phyloP scores from a whole-genome alignment of 2,888 invertebrate species.

The Drosophila multiciliata region DNA sequence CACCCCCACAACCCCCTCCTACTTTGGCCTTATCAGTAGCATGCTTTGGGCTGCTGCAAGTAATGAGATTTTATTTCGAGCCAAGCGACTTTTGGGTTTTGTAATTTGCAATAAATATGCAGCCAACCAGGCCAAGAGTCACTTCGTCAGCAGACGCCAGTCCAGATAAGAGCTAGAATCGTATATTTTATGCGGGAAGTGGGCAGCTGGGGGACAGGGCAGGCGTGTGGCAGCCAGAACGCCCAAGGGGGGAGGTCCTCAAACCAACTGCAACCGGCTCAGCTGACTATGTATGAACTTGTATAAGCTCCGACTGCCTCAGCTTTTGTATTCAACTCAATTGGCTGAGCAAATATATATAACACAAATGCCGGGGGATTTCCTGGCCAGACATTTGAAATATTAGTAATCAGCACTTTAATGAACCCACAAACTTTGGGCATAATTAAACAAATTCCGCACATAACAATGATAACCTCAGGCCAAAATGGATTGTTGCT shows the following conservation, averaged over 20 bases:
- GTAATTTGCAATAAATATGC: slow-evolving; percentile 79
- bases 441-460: slow-evolving; percentile 50
- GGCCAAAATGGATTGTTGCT: slow-evolving; percentile 9
- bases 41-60: slow-evolving; percentile 67
- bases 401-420: slow-evolving; percentile 48
- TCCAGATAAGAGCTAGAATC: slow-evolving; percentile 32
- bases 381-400: slow-evolving; percentile 18
- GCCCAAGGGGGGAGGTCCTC: slow-evolving; percentile 22
- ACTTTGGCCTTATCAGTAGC: slow-evolving; percentile 60
- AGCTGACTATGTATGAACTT: slow-evolving; percentile 7
- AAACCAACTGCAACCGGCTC: slow-evolving; percentile 8
- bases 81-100: slow-evolving; percentile 51
- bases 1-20: background rate
- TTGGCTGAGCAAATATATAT: slow-evolving; percentile 26
- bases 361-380: slow-evolving; percentile 2
- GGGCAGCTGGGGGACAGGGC: background rate
- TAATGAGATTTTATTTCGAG: slow-evolving; percentile 72
- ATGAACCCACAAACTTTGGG: slow-evolving; percentile 51
- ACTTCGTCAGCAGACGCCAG: slow-evolving; percentile 31
- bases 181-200: background rate
- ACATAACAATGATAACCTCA: slow-evolving; percentile 31
- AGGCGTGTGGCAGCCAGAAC: slow-evolving; percentile 28
- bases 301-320: slow-evolving; percentile 2
- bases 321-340: slow-evolving; percentile 18
- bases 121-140: slow-evolving; percentile 41